Evolutionary conservation across 2,797 vertebrate species (phyloP).

Genomic region (Aythya fuligula): DNA sequence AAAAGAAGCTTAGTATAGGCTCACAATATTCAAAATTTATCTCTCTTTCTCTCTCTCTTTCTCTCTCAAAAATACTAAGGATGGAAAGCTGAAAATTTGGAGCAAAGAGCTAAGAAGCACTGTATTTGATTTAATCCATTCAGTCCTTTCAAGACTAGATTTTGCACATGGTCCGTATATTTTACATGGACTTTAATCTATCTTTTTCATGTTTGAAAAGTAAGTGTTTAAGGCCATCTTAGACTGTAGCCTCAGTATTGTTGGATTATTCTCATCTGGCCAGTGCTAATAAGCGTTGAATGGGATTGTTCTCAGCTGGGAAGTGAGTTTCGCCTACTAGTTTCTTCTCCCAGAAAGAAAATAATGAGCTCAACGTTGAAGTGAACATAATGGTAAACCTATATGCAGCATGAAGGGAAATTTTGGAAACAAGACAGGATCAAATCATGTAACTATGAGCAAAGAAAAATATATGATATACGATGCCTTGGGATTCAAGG

Average conservation of each 20-base stretch:
- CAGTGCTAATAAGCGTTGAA: neutral
- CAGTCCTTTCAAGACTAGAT: neutral
- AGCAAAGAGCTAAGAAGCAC: neutral
- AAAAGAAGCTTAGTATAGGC: neutral
- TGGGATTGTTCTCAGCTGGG: neutral
- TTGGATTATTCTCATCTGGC: neutral
- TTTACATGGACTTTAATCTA: neutral
- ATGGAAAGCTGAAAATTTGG: neutral
- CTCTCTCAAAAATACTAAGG: neutral
- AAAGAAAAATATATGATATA: neutral
- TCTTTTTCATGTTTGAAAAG: neutral
- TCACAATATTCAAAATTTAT: neutral
- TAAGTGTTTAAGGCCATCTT: neutral
- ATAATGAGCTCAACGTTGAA: neutral
- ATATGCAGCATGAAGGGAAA: neutral
- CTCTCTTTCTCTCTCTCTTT: too few species aligned
- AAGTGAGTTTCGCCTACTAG: neutral
- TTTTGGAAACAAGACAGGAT: neutral
- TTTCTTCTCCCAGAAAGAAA: constrained; percentile 7
- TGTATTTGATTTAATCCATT: neutral
- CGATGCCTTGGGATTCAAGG: neutral
- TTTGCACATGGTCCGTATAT: neutral
- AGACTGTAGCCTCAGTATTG: neutral
- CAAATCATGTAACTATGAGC: neutral
- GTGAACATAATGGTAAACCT: neutral